A percentile compares a stretch with the other conserved stretches of the same genome.
Evolutionary conservation across 2,797 vertebrate genomes (phyloP).

Genomic region (Eurystomus glaucurus): DNA sequence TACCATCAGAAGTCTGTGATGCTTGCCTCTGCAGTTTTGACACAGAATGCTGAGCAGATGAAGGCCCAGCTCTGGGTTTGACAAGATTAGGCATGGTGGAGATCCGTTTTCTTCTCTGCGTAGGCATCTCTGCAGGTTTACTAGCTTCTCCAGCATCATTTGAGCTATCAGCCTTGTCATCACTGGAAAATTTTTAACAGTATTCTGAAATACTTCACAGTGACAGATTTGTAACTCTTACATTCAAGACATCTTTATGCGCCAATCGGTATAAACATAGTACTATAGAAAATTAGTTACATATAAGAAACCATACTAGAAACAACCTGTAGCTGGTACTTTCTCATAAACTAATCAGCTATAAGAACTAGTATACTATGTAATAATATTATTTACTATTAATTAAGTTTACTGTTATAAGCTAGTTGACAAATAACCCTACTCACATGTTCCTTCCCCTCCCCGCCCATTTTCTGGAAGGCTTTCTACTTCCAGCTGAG

Average conservation of each 20-base stretch:
- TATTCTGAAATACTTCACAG: not conserved
- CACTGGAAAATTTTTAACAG: constrained; percentile 75
- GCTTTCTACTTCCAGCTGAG: not conserved
- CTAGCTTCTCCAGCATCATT: constrained; percentile 67
- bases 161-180: constrained; percentile 69
- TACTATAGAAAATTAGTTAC: not conserved
- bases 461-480: rapidly evolving
- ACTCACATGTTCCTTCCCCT: rapidly evolving
- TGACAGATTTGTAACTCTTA: not conserved
- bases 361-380: not conserved
- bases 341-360: not conserved
- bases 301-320: not conserved
- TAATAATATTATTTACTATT: not conserved
- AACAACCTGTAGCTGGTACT: not conserved
- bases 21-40: constrained; percentile 75
- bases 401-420: not conserved
- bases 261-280: not conserved
- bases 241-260: not conserved
- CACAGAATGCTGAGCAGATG: constrained; percentile 68
- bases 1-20: constrained; percentile 24
- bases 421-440: not conserved
- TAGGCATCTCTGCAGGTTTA: constrained; percentile 72
- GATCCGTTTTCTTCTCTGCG: constrained; percentile 92
- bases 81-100: constrained; percentile 84
- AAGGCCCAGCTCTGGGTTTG: constrained; percentile 87